Evolutionary conservation across 30 jellyfish, hydroid and myxozoan genomes (phyloP), one percentile per base, ranked within the genome.

Genomic region (Catostylus mosaicus): DNA sequence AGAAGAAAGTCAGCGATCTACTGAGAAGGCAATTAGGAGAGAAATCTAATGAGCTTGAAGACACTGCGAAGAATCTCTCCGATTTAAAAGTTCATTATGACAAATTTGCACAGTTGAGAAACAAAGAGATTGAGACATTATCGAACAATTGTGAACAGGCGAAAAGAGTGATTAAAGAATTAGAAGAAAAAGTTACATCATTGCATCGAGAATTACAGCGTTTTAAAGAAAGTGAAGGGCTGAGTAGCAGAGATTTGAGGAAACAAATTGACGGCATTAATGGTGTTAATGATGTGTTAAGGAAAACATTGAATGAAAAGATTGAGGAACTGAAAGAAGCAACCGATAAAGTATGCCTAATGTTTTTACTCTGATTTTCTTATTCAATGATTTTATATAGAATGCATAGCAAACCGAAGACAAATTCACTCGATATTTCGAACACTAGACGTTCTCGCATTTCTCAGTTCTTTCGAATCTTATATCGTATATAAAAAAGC

Each of bases 41-140:
- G 26, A 47, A 90, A 67, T 3, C 83, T 73, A 3, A 27, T 23
- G 78, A 86, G 22, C 23, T 30, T 34, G 45, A 68, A 72, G 36
- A 65, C 22, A 37, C 87, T 30, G 47, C 24, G 64, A 65, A 24
- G 29, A 37, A 34, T n/a, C 68, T 90, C 37, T 31, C 72, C 9
- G 88, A 88, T 10, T 29, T 88, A 62, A 88, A 81, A 69, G 86
- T 2, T 6, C 89, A 88, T 27, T 88, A 88, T 62, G 93, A 88
- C 27, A 65, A 36, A 40, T 51, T 78, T 18, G 64, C 79, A 22
- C 83, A 77, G 76, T 76, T 75, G 30, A 59, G 88, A 4, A 48
- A 65, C 63, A 69, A 70, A 46, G 97, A 88, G 51, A 40, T 78
- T 2, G 81, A 57, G 11, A 29, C 73, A 57, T 46, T 88, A 5